Evolutionary conservation across 2,113 vertebrate species (phyloP).

Genomic region (Aramus guarauna): DNA sequence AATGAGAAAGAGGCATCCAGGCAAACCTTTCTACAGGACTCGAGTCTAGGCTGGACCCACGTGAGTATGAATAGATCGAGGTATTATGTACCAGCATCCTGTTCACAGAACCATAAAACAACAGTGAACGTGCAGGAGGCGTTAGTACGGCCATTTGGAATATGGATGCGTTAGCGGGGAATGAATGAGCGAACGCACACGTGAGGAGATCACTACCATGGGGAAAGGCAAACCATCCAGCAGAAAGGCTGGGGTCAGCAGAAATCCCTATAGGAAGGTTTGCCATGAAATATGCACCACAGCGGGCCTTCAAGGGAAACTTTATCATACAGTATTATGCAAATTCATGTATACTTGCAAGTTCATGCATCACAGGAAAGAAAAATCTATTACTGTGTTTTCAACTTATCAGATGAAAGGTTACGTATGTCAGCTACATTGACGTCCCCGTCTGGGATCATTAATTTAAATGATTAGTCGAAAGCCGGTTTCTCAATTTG

Average conservation of each 20-base stretch:
- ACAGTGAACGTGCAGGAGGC: rapidly evolving
- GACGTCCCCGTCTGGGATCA: neutral
- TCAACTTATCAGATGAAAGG: neutral
- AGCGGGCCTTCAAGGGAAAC: neutral
- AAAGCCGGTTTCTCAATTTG: neutral
- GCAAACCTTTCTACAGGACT: neutral
- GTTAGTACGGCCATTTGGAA: neutral
- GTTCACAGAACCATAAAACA: neutral
- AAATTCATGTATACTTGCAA: neutral
- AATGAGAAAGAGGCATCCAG: rapidly evolving
- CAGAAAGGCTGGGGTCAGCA: neutral
- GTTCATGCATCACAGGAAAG: neutral
- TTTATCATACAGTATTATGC: neutral
- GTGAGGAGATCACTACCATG: rapidly evolving
- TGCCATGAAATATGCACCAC: neutral
- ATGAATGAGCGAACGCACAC: rapidly evolving
- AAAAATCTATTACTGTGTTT: neutral
- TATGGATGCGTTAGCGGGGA: rapidly evolving
- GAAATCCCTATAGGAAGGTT: neutral
- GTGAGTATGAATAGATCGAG: neutral
- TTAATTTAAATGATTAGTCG: neutral
- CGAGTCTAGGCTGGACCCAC: too few species aligned
- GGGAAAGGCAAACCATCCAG: neutral
- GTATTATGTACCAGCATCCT: neutral
- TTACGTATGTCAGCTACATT: neutral